phyloP scores from a whole-genome alignment of 2,888 invertebrate genomes.

The Drosophila mettleri region DNA sequence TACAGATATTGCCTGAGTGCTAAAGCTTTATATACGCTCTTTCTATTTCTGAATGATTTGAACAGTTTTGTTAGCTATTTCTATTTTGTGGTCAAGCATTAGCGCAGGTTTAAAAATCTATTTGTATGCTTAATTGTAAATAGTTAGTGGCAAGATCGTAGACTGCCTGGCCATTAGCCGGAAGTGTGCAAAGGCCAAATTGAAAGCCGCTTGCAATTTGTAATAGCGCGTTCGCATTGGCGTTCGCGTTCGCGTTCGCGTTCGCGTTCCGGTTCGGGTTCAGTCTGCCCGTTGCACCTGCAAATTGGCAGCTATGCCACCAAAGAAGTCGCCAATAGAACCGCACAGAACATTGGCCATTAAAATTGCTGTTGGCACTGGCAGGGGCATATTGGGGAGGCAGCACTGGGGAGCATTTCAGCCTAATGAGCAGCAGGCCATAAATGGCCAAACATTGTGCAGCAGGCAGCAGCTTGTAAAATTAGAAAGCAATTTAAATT shows the following conservation, averaged over 20 bases:
- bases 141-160: neutral
- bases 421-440: slow-evolving; percentile 74
- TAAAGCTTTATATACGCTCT: no score
- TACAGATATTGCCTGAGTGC: no score
- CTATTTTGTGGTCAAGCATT: neutral
- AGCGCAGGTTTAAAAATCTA: neutral
- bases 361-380: slow-evolving; percentile 43
- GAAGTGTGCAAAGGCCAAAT: slow-evolving; percentile 47
- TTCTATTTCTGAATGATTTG: neutral
- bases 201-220: slow-evolving; percentile 54
- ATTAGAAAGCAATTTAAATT: slow-evolving; percentile 81
- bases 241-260: no score
- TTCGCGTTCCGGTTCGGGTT: slow-evolving; percentile 33
- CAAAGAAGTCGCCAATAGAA: slow-evolving; percentile 51
- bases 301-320: slow-evolving; percentile 58
- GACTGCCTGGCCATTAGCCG: slow-evolving; percentile 27
- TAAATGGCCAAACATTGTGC: slow-evolving; percentile 77
- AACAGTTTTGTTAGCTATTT: neutral
- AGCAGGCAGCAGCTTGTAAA: slow-evolving; percentile 52
- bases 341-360: slow-evolving; percentile 48
- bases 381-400: slow-evolving; percentile 1
- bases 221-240: slow-evolving; percentile 46
- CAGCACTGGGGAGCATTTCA: slow-evolving; percentile 13
- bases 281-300: slow-evolving; percentile 56
- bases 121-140: slow-evolving; percentile 14